Evolutionary conservation across 2,113 vertebrate species (phyloP).

Genomic region (Crotalus tigris): DNA sequence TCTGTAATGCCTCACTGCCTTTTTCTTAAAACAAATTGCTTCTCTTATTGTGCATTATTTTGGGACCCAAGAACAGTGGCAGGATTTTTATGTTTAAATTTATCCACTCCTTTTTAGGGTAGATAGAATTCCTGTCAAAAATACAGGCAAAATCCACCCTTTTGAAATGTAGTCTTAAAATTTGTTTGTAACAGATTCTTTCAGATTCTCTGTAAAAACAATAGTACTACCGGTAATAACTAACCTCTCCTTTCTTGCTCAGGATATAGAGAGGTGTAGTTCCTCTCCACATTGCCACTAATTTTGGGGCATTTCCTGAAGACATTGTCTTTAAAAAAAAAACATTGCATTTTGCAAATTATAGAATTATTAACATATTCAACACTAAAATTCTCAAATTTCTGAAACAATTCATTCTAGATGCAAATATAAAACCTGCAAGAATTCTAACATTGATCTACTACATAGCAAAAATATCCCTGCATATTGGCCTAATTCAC

Average conservation of each 20-base stretch:
- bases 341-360: background rate
- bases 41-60: background rate
- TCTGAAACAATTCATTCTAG: background rate
- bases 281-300: background rate
- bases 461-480: background rate
- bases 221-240: background rate
- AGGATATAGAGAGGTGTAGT: background rate
- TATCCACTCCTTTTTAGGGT: background rate
- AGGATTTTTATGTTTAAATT: background rate
- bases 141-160: background rate
- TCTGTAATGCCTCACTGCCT: background rate
- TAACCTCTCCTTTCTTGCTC: background rate
- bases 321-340: background rate
- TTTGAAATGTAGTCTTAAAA: conserved; percentile 26
- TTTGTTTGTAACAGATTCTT: background rate
- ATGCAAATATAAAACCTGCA: background rate
- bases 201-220: background rate
- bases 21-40: background rate
- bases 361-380: background rate
- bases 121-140: background rate
- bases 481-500: background rate
- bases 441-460: background rate
- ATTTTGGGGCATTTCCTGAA: conserved; percentile 10
- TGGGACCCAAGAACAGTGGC: background rate
- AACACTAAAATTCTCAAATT: background rate